phyloP scores from a whole-genome alignment of 2,888 invertebrate genomes.

The Drosophila anomelani region DNA sequence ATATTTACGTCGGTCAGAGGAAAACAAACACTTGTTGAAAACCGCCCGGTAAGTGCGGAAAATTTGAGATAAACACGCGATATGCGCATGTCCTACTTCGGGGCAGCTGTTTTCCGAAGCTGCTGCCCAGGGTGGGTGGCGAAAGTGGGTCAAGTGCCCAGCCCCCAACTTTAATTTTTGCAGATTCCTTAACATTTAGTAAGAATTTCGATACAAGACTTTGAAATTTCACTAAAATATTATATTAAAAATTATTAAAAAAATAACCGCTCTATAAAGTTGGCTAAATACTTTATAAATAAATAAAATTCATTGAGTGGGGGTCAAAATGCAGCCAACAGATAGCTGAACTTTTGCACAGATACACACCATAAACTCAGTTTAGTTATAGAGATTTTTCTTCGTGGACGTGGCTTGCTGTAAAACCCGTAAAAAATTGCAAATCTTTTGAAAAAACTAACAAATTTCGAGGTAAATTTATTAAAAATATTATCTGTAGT shows the following conservation, averaged over 20 bases:
- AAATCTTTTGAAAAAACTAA: conserved; percentile 84
- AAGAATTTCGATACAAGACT: not conserved
- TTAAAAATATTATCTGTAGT: conserved; percentile 2
- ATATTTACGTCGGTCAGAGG: conserved; percentile 62
- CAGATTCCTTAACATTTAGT: conserved; percentile 20
- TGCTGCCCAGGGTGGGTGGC: conserved; percentile 41
- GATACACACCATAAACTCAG: conserved; percentile 69
- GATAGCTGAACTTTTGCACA: conserved; percentile 53
- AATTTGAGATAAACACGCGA: conserved; percentile 56
- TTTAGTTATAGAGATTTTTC: conserved; percentile 81
- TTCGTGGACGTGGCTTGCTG: conserved; percentile 70
- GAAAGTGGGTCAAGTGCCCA: conserved; percentile 67
- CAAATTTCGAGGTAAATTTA: conserved; percentile 82
- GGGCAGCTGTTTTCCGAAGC: conserved; percentile 59
- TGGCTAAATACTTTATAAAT: not conserved
- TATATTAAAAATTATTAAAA: fast-evolving
- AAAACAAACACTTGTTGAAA: conserved; percentile 78
- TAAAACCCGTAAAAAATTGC: conserved; percentile 83
- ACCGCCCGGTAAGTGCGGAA: conserved; percentile 48
- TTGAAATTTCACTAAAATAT: not conserved
- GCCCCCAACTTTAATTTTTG: conserved; percentile 13
- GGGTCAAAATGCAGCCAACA: conserved; percentile 20
- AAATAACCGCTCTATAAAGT: not conserved
- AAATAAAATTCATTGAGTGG: not conserved
- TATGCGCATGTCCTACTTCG: conserved; percentile 67